phyloP scores from a whole-genome alignment of 1,140 invertebrate species.

The Drosophila rufa region DNA sequence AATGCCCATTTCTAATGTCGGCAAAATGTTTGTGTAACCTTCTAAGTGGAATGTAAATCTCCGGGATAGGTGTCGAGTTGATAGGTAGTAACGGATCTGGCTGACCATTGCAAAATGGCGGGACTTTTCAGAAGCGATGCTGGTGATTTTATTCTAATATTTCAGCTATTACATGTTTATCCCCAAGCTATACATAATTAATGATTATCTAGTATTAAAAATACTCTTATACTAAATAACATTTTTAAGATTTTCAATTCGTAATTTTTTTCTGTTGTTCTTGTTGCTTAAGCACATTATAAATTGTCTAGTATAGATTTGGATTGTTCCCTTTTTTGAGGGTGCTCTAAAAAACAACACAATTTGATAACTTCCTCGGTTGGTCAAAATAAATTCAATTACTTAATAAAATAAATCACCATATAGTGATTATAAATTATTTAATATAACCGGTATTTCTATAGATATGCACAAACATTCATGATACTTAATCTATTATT shows the following conservation, averaged over 20 bases:
- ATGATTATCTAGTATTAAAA: too few relatives aligned
- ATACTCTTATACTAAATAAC: too few relatives aligned
- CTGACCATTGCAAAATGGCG: slow-evolving; percentile 1
- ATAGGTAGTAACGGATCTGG: background rate
- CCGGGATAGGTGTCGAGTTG: slow-evolving; percentile 14
- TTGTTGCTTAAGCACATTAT: too few relatives aligned
- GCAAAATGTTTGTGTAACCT: slow-evolving; percentile 26
- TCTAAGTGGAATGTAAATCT: slow-evolving; percentile 34
- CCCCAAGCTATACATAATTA: too few relatives aligned
- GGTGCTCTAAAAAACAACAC: background rate
- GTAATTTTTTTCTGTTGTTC: too few relatives aligned
- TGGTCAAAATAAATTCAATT: background rate
- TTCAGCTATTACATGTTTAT: too few relatives aligned
- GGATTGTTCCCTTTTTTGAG: too few relatives aligned
- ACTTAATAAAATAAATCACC: background rate
- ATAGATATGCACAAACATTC: background rate
- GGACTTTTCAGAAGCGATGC: too few relatives aligned
- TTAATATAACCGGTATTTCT: background rate
- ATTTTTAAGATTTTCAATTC: too few relatives aligned
- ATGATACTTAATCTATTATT: background rate
- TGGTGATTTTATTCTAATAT: too few relatives aligned
- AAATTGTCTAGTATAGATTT: too few relatives aligned
- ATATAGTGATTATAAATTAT: background rate
- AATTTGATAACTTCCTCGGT: background rate
- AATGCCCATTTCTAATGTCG: slow-evolving; percentile 32